Evolutionary conservation across 2,113 vertebrate genomes (phyloP), one percentile per base, ranked within the genome.

Genomic region (Falco punctatus): DNA sequence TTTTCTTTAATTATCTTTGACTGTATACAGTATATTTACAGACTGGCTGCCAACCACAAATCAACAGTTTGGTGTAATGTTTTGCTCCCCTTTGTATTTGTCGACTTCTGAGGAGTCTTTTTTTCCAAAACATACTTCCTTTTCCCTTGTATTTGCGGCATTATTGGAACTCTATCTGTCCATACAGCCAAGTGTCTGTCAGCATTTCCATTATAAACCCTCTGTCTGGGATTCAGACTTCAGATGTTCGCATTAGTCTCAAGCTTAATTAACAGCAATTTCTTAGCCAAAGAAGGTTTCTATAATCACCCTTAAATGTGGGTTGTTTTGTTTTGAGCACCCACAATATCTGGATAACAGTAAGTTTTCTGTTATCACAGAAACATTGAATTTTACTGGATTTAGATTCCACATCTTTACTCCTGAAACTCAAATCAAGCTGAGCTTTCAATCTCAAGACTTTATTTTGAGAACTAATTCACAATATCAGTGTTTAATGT

Each of bases 1-100:
- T 90, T 93, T 86, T 90, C 71, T 95, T 96, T 95, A 85, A 82
- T 55, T 91, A 24, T 78, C 46, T 96, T 67, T 92, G 77, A 92
- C 59, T 55, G 27, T 83, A 32, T 82, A 58, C 46, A 22, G 19
- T 83, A 33, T 87, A 52, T 88, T 84, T 83, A 80, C 46, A 90
- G 66, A 92, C 86, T 65, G 57, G 38, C n/a, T 88, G 55, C 33
- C 82, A 95, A 58, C 16, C 44, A 46, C 69, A 91, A 64, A 77
- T 95, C 49, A 95, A 81, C 64, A 85, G 9, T 83, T 75, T 80
- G 35, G 40, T 86, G 44, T 72, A 94, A 81, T 92, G 38, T 35
- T 80, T 57, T 95, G 19, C 16, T 92, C 30, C 65, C 5, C 20
- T 28, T 57, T 59, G 17, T 73, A 80, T 46, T 81, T 88, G 35